Evolutionary conservation across 2,888 invertebrate genomes (phyloP), one percentile per base, ranked within the genome.

Genomic region (Platycheirus albimanus): DNA sequence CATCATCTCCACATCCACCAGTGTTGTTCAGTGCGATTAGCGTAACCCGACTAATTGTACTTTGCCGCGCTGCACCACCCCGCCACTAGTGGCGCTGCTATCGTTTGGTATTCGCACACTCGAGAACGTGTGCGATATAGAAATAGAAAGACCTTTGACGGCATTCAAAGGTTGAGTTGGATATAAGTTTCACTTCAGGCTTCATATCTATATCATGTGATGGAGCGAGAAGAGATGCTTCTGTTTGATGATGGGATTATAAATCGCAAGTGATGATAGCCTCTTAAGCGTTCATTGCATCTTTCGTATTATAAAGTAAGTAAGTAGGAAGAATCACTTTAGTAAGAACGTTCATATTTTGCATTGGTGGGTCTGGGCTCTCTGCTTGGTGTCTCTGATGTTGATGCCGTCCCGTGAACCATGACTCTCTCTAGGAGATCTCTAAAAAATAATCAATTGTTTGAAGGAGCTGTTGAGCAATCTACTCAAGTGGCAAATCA

Each of bases 401-500:
- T 2, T 54, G 36, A 19, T 54, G 54, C 36, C 36, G 45, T 45
- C 17, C 33, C 61, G n/a, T n/a, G n/a, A n/a, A n/a, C n/a, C n/a
- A n/a, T n/a, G n/a, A n/a, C n/a, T 47, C 20, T 71, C 70, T 64
- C 20, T 61, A 20, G 24, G 38, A 45, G 13, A 63, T 64, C 64
- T 70, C 58, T 54, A 33, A 33, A n/a, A 49, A 54, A 38, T 54
- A 41, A 69, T 69, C 56, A 75, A 51, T 80, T 80, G 63, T 38
- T 79, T 30, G 47, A 67, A 67, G 38, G 47, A 72, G 61, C 52
- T 67, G 43, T 36, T 56, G 11, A 38, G 76, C 47, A 81, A 81
- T 76, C 71, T 66, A 61, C 56, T 81, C 80, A 81, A 81, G 80
- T 81, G 80, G 80, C 66, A 76, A 81, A 81, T 76, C 71, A 76